Evolutionary conservation across 1,140 invertebrate species (phyloP).

Genomic region (Zeugodacus cucurbitae): DNA sequence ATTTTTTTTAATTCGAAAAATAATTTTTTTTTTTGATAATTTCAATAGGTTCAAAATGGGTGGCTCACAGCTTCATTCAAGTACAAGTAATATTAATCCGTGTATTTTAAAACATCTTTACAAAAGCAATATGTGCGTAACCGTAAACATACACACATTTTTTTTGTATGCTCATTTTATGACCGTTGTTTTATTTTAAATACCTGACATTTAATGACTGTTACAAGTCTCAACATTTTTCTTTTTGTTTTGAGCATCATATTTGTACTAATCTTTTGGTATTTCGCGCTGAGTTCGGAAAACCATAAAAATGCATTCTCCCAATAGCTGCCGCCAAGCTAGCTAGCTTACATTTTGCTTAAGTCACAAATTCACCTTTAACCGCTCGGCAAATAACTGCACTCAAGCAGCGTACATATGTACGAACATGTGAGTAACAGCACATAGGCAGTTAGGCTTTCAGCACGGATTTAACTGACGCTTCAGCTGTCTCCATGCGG

Average conservation of each 20-base stretch:
- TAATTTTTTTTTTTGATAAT: too few species aligned
- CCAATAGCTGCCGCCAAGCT: neutral
- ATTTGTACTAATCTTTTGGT: neutral
- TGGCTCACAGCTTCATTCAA: too few species aligned
- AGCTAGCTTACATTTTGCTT: neutral
- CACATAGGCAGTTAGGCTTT: neutral
- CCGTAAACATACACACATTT: neutral
- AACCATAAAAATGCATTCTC: slow-evolving; percentile 3
- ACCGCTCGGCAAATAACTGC: neutral
- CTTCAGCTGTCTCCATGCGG: neutral
- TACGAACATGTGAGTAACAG: neutral
- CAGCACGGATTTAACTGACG: neutral
- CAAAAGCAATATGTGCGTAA: neutral
- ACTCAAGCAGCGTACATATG: neutral
- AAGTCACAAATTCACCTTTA: neutral
- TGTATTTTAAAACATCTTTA: too few species aligned
- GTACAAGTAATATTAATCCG: too few species aligned
- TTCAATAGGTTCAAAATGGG: too few species aligned
- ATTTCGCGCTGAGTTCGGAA: neutral
- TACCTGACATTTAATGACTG: slow-evolving; percentile 8
- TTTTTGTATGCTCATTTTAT: neutral
- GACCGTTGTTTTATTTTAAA: neutral
- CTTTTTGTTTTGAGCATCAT: neutral
- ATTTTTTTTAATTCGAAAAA: neutral
- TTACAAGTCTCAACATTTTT: neutral